These are phyloP conservation scores for Halcyon badia DNA, from an alignment of 2,797 vertebrate species.

Conservation along the genomic window DNA sequence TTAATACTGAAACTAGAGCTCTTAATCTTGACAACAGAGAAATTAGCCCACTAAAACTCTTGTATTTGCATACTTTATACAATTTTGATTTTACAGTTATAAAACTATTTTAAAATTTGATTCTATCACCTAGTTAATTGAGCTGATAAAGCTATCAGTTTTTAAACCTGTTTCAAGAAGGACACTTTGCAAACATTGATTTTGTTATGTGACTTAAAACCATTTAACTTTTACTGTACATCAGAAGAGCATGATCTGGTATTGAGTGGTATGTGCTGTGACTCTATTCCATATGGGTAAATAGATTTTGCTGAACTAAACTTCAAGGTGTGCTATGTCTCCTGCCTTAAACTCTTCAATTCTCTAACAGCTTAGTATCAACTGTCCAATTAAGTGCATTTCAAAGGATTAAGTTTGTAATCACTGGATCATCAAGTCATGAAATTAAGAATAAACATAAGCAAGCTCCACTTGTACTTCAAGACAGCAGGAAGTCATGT, in stretches of 20 bases:
- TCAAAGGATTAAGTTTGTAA: neutral
- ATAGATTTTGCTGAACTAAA: neutral
- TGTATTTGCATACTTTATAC: neutral
- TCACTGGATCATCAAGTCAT: neutral
- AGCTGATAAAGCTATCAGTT: neutral
- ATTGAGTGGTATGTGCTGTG: neutral
- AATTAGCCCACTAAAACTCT: neutral
- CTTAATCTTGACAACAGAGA: neutral
- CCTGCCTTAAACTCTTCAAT: neutral
- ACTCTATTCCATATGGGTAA: neutral
- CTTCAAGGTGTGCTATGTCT: neutral
- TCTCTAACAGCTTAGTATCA: neutral
- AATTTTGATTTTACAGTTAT: neutral
- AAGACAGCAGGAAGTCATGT: neutral
- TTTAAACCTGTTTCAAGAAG: neutral
- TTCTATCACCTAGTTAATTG: neutral
- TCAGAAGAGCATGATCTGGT: neutral
- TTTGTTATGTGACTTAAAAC: neutral
- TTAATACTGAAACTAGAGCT: neutral
- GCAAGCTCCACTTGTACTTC: neutral
- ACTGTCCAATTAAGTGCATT: neutral
- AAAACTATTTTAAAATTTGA: neutral
- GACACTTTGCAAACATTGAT: neutral
- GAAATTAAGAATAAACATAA: neutral
- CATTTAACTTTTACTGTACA: neutral